Conservation (phyloP, 2,888 invertebrate genomes). For the Spisula subtruncata region DNA sequence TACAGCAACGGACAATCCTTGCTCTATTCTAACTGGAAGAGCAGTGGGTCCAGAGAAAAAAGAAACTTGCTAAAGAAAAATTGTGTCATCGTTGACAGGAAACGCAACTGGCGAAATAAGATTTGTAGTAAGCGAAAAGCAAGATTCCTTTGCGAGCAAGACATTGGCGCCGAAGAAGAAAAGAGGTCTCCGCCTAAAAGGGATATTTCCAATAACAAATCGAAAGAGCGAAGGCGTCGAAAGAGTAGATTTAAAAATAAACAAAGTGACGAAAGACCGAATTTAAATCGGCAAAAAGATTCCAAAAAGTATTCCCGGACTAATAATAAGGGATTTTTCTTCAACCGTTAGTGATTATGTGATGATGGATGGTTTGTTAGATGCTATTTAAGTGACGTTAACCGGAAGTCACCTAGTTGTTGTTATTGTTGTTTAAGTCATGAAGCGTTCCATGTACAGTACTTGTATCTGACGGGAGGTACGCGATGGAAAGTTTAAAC, state of each 20-base stretch:
- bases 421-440: background rate
- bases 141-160: constrained; percentile 83
- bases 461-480: background rate
- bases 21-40: constrained; percentile 82
- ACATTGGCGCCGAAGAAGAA: constrained; percentile 55
- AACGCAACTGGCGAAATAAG: constrained; percentile 84
- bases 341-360: constrained; percentile 6
- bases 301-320: constrained; percentile 22
- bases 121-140: constrained; percentile 83
- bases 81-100: constrained; percentile 85
- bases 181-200: constrained; percentile 65
- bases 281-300: background rate
- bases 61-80: constrained; percentile 79
- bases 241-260: constrained; percentile 44
- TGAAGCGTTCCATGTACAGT: constrained; percentile 16
- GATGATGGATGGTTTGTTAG: background rate
- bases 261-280: constrained; percentile 43
- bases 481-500: background rate
- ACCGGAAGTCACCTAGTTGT: constrained; percentile 1
- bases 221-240: constrained; percentile 40
- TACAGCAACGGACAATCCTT: constrained; percentile 81
- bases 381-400: background rate
- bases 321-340: constrained; percentile 39
- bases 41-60: constrained; percentile 80
- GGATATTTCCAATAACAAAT: constrained; percentile 52